Percentiles rank a stretch among this genome's conserved stretches.
Evolutionary conservation across 2,888 invertebrate genomes (phyloP).

Genomic region (Tinea trinotella): DNA sequence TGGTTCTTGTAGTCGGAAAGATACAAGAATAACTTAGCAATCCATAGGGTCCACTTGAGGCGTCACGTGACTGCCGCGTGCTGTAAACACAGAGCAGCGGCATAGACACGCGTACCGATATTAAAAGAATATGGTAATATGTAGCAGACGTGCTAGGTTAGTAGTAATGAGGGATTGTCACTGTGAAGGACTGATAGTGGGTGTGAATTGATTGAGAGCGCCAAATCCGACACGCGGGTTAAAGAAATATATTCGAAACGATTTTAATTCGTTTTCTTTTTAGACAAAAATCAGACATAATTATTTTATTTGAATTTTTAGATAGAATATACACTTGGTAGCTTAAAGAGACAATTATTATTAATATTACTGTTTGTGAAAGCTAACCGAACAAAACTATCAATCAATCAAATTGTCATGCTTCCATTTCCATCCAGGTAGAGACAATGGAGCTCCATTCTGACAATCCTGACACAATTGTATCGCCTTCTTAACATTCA

Average conservation of each 20-base stretch:
- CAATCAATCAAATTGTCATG: no score
- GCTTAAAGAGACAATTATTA: no score
- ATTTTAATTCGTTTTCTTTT: not conserved
- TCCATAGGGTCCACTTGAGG: slow-evolving; percentile 19
- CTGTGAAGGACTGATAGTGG: slow-evolving; percentile 6
- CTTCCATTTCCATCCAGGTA: no score
- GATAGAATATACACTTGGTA: no score
- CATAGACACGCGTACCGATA: slow-evolving; percentile 15
- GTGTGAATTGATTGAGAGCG: slow-evolving; percentile 10
- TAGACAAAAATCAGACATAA: not conserved
- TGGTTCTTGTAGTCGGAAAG: no score
- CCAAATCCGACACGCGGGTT: slow-evolving; percentile 3
- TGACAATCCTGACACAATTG: no score
- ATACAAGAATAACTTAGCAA: not conserved
- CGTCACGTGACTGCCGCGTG: slow-evolving; percentile 22
- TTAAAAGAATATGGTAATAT: slow-evolving; percentile 19
- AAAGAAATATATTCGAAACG: not conserved
- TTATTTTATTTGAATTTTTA: no score
- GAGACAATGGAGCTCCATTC: no score
- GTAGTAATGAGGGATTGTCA: slow-evolving; percentile 11
- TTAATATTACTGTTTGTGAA: no score
- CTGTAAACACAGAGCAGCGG: slow-evolving; percentile 20
- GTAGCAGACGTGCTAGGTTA: slow-evolving; percentile 7
- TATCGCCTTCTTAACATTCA: no score
- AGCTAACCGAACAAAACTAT: no score